Base-by-base conservation (phyloP, 2,888 invertebrate genomes). In the Drosophila setosimentum region DNA sequence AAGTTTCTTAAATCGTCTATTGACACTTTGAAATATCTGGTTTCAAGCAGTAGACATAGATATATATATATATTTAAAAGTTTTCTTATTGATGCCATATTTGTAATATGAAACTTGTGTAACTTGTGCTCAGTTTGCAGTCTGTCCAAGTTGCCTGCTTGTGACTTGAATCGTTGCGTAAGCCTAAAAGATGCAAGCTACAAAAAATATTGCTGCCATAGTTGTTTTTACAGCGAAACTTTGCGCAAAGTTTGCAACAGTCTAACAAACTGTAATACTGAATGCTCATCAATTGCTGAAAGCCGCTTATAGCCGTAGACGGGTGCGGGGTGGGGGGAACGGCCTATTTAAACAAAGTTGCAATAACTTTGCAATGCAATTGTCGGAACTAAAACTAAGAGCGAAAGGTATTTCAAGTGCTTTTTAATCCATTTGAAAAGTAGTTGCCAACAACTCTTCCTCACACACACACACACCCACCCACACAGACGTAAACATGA, bases 391-490 rank as follows among this genome's bases (percentile, higher is more conserved):
- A 60, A 71, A 62, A 37, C 40, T 27, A 35, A 37, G n/a, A 57
- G 50, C 45, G 18, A 37, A 74, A 77, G 83, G 69, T 76, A 77
- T 73, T 62, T 71, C 82, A 83, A 86, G 78, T 86, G 86, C 83
- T 87, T 82, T 81, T 83, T 77, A 85, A 88, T 88, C 85, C 82
- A 86, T 88, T 88, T 82, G 68, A 80, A 76, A 85, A 85, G 62
- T 82, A n/a, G n/a, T 85, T 76, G 49, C 68, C 55, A 30, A 30
- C 57, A 59, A 30, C 45, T 42, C n/a, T 24, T 6, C 21, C 54
- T 37, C 42, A 45, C 24, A 49, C 62, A 54, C 42, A 50, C 45
- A 50, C 13, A 40, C 50, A 35, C 21, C 49, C 29, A 48, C 21
- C 64, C 5, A 33, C 49, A 65, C 8, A 45, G n/a, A 29, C 42